A percentile compares a stretch with the other conserved stretches of the same genome.
These are phyloP conservation scores for Heliconius himera DNA, from an alignment of 1,140 invertebrate genomes.

Conservation along the genomic window DNA sequence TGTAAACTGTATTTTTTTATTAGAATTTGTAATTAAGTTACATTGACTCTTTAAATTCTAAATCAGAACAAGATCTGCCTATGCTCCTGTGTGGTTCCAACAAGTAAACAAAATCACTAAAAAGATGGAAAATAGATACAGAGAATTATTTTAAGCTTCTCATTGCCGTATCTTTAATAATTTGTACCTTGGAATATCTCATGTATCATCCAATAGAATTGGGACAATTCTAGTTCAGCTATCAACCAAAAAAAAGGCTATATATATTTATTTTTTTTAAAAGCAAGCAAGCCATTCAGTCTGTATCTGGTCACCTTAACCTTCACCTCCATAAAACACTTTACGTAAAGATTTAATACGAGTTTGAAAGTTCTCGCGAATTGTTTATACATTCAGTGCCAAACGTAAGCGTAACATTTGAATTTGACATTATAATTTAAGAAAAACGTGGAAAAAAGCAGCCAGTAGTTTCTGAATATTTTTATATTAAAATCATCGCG, in stretches of 20 bases:
- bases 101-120: no score
- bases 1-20: neutral
- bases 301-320: conserved; percentile 4
- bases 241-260: no score
- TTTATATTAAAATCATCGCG: neutral
- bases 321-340: neutral
- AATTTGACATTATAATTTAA: conserved; percentile 5
- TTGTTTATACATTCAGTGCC: conserved; percentile 4
- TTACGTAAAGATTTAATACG: conserved; percentile 4
- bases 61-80: no score
- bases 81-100: neutral
- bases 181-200: no score
- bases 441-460: neutral
- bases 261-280: no score
- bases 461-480: neutral
- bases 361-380: conserved; percentile 5
- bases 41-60: neutral
- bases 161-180: no score
- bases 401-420: neutral
- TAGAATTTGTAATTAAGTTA: neutral
- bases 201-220: no score
- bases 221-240: no score
- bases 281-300: no score
- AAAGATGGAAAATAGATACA: no score
- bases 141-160: no score